A percentile compares a stretch with the other conserved stretches of the same genome.
Conservation (phyloP, 2,113 vertebrate genomes). For the Lophotis ruficrista region DNA sequence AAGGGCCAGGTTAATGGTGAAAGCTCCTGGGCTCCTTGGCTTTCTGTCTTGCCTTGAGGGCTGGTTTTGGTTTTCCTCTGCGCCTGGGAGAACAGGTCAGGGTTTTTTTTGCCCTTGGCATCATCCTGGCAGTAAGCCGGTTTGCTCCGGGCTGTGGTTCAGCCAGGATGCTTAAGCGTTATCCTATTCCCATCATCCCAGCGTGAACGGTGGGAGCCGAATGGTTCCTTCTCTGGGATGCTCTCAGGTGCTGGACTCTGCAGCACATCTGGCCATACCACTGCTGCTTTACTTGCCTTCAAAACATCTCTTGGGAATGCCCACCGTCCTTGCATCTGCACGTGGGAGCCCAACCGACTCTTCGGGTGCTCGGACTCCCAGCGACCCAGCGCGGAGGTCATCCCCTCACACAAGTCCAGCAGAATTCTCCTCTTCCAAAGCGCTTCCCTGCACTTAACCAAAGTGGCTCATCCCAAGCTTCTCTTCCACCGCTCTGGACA, state of each 20-base stretch:
- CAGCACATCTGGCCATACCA: background rate
- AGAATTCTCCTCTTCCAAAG: background rate
- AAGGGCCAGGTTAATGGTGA: background rate
- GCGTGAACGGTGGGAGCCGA: background rate
- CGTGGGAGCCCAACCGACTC: background rate
- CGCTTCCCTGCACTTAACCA: rapidly evolving
- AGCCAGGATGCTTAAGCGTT: background rate
- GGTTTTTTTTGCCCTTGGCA: background rate
- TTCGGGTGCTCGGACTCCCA: rapidly evolving
- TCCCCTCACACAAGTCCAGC: background rate
- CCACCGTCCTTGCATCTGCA: no score
- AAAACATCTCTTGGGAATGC: background rate
- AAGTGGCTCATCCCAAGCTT: background rate
- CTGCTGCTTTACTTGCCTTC: background rate
- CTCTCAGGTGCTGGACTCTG: background rate
- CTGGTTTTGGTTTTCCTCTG: background rate
- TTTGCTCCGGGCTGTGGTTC: background rate
- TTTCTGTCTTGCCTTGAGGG: background rate
- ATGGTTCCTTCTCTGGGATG: background rate
- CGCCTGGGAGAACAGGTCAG: background rate
- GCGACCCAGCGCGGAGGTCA: rapidly evolving
- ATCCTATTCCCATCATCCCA: background rate
- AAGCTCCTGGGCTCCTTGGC: background rate
- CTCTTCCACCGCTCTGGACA: background rate
- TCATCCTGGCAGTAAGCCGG: background rate